Evolutionary conservation across 2,113 vertebrate genomes (phyloP).

Genomic region (Datnioides undecimradiatus): DNA sequence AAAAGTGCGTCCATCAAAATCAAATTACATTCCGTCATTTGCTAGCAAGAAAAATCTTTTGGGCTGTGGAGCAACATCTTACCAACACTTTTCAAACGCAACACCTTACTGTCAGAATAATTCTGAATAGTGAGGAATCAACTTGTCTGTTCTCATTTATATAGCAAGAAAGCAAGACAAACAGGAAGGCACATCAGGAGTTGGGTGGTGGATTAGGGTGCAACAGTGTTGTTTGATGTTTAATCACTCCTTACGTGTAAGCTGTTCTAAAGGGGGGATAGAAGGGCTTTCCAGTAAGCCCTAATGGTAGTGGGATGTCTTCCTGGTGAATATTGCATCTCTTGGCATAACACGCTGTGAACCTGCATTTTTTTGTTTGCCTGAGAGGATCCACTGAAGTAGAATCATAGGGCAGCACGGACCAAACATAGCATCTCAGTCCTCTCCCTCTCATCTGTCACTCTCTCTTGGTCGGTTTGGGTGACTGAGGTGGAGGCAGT

Average conservation of each 20-base stretch:
- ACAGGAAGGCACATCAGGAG: slow-evolving; percentile 41
- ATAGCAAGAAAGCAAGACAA: slow-evolving; percentile 52
- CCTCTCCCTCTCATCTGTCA: slow-evolving; percentile 23
- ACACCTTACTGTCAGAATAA: slow-evolving; percentile 50
- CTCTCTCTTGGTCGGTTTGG: slow-evolving; percentile 19
- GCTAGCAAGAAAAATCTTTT: slow-evolving; percentile 16
- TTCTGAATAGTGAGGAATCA: slow-evolving; percentile 22
- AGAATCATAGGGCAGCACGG: slow-evolving; percentile 48
- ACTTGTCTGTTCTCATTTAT: slow-evolving; percentile 38
- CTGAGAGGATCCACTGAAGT: slow-evolving; percentile 61
- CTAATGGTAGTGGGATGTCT: slow-evolving; percentile 62
- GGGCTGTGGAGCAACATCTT: slow-evolving; percentile 12
- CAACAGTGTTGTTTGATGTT: slow-evolving; percentile 70
- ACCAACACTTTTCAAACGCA: slow-evolving; percentile 30
- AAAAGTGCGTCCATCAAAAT: slow-evolving; percentile 27
- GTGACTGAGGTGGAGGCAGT: slow-evolving; percentile 38
- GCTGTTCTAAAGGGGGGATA: slow-evolving; percentile 61
- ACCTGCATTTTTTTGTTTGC: slow-evolving; percentile 59
- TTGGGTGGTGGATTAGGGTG: slow-evolving; percentile 61
- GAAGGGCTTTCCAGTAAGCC: slow-evolving; percentile 68
- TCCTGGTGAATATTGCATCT: slow-evolving; percentile 53
- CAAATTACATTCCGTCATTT: slow-evolving; percentile 8
- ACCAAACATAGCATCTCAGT: slow-evolving; percentile 48
- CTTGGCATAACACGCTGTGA: slow-evolving; percentile 61
- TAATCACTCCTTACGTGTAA: slow-evolving; percentile 71